phyloP scores from a whole-genome alignment of 2,888 invertebrate species.

The Cosmia pyralina region DNA sequence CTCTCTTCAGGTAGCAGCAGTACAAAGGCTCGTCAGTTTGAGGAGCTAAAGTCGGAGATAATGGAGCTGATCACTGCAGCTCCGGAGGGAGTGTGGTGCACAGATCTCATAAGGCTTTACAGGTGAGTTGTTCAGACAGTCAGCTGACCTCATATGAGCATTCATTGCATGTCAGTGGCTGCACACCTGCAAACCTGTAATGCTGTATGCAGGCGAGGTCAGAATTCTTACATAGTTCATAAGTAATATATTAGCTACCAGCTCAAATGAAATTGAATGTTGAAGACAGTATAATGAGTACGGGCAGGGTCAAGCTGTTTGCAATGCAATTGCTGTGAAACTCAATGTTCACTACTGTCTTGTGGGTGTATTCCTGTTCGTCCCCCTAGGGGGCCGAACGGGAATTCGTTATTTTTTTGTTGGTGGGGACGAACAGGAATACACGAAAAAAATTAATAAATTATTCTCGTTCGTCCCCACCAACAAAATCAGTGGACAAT shows the following conservation, averaged over 20 bases:
- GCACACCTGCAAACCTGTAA: neutral
- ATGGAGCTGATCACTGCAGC: constrained; percentile 75
- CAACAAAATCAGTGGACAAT: too few relatives aligned
- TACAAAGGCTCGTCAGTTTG: constrained; percentile 68
- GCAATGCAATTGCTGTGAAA: neutral
- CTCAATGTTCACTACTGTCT: neutral
- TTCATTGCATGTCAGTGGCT: neutral
- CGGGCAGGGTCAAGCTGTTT: neutral
- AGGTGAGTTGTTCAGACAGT: constrained; percentile 70
- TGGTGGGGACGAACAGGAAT: too few relatives aligned
- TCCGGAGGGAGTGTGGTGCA: constrained; percentile 86
- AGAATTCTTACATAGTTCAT: neutral
- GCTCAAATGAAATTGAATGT: neutral
- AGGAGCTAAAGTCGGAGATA: constrained; percentile 75
- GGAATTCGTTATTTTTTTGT: too few relatives aligned
- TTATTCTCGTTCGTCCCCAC: too few relatives aligned
- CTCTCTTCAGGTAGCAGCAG: constrained; percentile 70
- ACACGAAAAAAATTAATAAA: too few relatives aligned
- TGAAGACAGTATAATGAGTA: neutral
- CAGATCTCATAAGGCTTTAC: constrained; percentile 83
- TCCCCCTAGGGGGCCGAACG: too few relatives aligned
- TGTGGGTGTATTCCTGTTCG: too few relatives aligned
- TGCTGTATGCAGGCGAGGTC: neutral
- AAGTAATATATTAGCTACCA: too few relatives aligned
- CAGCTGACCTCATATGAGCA: neutral